These are phyloP conservation scores for Pammene fasciana DNA, from an alignment of 2,888 invertebrate genomes.

Conservation along the genomic window DNA sequence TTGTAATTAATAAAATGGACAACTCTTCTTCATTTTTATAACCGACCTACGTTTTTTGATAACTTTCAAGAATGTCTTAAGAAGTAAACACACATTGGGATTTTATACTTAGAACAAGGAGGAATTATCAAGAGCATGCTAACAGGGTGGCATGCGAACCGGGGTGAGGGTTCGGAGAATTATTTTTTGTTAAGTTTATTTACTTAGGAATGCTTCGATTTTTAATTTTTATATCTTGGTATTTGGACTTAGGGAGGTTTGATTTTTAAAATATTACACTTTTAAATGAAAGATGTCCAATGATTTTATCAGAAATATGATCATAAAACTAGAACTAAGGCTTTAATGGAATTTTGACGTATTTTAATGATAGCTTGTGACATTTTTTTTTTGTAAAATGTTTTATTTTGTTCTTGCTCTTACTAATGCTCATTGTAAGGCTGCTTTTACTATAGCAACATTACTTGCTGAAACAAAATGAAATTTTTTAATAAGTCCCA, in stretches of 20 bases:
- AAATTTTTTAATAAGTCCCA: no score
- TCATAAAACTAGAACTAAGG: no score
- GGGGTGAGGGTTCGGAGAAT: constrained; percentile 26
- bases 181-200: constrained; percentile 34
- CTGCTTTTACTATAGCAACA: no score
- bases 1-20: background rate
- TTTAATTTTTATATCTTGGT: constrained; percentile 37
- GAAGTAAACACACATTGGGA: constrained; percentile 28
- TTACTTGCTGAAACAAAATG: no score
- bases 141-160: constrained; percentile 42
- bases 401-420: no score
- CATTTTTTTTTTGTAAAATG: no score
- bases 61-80: constrained; percentile 26
- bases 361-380: no score
- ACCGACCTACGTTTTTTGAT: background rate
- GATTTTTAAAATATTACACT: background rate
- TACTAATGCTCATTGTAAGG: no score
- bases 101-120: constrained; percentile 41
- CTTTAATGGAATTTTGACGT: no score
- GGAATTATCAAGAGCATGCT: constrained; percentile 39
- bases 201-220: constrained; percentile 36
- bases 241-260: background rate
- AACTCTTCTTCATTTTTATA: background rate
- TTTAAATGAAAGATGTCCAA: background rate
- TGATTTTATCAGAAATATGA: background rate